Percentiles rank a stretch among this genome's conserved stretches.
These are phyloP conservation scores for Acanthis flammea DNA, from an alignment of 2,797 vertebrate genomes.

Conservation along the genomic window DNA sequence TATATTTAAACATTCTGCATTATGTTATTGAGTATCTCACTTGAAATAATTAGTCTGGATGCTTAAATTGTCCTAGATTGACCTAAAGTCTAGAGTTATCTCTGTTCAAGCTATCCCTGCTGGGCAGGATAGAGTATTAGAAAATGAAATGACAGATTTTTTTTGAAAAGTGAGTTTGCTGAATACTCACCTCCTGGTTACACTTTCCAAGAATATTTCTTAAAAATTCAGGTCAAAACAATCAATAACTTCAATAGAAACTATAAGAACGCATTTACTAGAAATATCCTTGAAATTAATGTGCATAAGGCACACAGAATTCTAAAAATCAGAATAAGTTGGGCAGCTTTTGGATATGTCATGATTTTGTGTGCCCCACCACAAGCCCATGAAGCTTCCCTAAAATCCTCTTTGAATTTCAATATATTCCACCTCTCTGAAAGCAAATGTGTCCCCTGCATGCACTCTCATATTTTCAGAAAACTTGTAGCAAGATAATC, in stretches of 20 bases:
- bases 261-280: background rate
- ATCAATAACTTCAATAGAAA: background rate
- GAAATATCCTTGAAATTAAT: background rate
- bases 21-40: background rate
- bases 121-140: background rate
- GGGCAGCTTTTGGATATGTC: background rate
- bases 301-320: background rate
- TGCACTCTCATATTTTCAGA: background rate
- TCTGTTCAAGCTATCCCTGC: background rate
- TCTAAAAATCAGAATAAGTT: background rate
- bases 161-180: background rate
- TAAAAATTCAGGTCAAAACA: background rate
- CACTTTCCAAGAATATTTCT: background rate
- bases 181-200: background rate
- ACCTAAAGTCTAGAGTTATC: background rate
- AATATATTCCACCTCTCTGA: background rate
- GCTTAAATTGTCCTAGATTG: background rate
- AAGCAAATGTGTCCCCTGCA: background rate
- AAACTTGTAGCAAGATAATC: background rate
- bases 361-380: background rate
- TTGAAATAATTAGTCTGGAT: background rate
- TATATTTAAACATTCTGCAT: background rate
- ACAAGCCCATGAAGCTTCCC: background rate
- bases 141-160: background rate
- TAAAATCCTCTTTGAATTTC: background rate